Evolutionary conservation across 2,113 vertebrate genomes (phyloP), one percentile per base, ranked within the genome.

Genomic region (Etia nguti): DNA sequence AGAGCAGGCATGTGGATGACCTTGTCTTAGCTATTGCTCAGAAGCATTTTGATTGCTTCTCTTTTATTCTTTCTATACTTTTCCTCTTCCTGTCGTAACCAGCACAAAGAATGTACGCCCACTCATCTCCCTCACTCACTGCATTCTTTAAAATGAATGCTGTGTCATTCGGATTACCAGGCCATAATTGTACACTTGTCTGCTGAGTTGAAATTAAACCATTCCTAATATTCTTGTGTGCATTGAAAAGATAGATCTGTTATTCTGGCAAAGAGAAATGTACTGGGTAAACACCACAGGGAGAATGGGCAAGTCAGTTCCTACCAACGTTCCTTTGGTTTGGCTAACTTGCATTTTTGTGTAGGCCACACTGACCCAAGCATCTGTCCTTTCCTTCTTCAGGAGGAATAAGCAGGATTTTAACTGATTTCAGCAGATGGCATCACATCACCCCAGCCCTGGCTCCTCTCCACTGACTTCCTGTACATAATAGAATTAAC

Each of bases 41-140:
- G 36, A 54, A 57, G 75, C n/a, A 6, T 84, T 86, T 90, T 12
- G 10, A 34, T 62, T 62, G 60, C 73, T 85, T n/a, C 62, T 81
- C 82, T 88, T 93, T 91, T 52, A 90, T 92, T 81, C 36, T 79
- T 88, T 80, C 85, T 83, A 60, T 18, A 75, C 59, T 50, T 89
- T 82, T 83, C 41, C 82, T 84, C 80, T 90, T 92, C 81, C 91
- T 87, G 84, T 92, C 85, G 70, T 34, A 84, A 83, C 54, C 79
- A 75, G 70, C 73, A 60, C 57, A 73, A 81, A 89, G 80, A 90
- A 86, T 81, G 54, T 15, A 46, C 77, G 12, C 82, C 80, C 91
- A 91, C 84, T 70, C 41, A 26, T 81, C 62, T 50, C 79, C 22
- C 29, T 65, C 43, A 29, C 43, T 48, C 70, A 24, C 43, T 50